Evolutionary conservation across 2,888 invertebrate species (phyloP), one percentile per base, ranked within the genome.

Genomic region (Nemotelus pantherinus): DNA sequence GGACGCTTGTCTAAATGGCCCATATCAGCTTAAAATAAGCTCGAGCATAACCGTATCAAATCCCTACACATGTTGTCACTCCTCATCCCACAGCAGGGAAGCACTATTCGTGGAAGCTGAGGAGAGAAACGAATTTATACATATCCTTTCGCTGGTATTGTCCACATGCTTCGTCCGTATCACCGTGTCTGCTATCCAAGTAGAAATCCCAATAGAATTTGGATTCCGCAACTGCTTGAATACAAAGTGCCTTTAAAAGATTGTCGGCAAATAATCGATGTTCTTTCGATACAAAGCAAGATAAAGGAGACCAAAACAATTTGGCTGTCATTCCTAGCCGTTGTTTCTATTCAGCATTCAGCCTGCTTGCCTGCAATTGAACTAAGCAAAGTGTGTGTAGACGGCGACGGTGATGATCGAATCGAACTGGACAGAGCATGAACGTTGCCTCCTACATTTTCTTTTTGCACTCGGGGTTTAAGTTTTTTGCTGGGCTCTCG

Each of bases 251-350:
- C 76, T 77, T 65, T 72, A 78, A 77, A 76, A 78, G 72, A 76
- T 64, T 78, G 76, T 72, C 72, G 65, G 78, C 78, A 78, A 78
- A 78, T 78, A 78, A 78, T 78, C 78, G 78, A 77, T 77, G 76
- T 78, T 76, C 78, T 74, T 74, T 63, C 74, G 74, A 60, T 74
- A 48, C 48, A 45, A 48, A 53, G 55, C 60, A 63, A 74, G 74
- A 74, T 60, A 63, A 74, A 74, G 63, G 63, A 43, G 63, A 63
- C 74, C 74, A 74, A 74, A 74, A 74, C 74, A 74, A 74, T 74
- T 74, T 60, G 10, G 4, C 55, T 55, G 55, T 70, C 55, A 53
- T 53, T 25, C 53, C 53, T 63, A 9, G 70, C 43, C 39, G 68
- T 68, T 55, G 53, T 6, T 2, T 47, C 58, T 9, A 45, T 44